Evolutionary conservation across 2,113 vertebrate species (phyloP).

Genomic region (Conger conger): DNA sequence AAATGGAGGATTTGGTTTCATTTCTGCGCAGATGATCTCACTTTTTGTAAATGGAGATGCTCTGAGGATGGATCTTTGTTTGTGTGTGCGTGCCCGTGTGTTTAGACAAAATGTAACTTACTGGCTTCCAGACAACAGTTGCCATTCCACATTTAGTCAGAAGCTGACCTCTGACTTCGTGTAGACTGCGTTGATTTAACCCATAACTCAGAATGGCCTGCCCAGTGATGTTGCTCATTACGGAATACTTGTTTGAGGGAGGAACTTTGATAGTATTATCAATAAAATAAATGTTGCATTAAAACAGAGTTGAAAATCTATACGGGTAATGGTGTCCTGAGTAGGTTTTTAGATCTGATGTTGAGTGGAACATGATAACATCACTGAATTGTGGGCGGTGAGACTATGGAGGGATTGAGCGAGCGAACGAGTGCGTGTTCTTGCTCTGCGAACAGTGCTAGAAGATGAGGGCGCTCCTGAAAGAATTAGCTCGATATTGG

Average conservation of each 20-base stretch:
- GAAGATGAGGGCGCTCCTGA: too few species aligned
- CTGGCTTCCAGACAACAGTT: background rate
- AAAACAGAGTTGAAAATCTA: background rate
- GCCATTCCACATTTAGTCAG: background rate
- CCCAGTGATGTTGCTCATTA: background rate
- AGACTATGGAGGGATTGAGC: background rate
- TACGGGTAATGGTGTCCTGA: background rate
- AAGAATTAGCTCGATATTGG: background rate
- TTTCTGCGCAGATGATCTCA: background rate
- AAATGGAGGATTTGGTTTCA: constrained; percentile 6
- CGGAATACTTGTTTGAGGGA: background rate
- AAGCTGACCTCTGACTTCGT: constrained; percentile 8
- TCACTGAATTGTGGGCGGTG: background rate
- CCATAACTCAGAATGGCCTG: background rate
- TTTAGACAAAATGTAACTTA: constrained; percentile 8
- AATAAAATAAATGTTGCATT: background rate
- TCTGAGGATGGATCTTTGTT: background rate
- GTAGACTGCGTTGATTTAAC: constrained; percentile 3
- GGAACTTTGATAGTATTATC: too few species aligned
- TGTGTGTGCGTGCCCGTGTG: background rate
- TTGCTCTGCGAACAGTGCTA: too few species aligned
- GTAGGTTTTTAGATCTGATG: background rate
- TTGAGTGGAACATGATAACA: background rate
- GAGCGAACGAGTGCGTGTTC: background rate
- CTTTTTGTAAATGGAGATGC: constrained; percentile 8